Evolutionary conservation across 2,797 vertebrate species (phyloP).

Genomic region (Xiphophorus birchmanni): DNA sequence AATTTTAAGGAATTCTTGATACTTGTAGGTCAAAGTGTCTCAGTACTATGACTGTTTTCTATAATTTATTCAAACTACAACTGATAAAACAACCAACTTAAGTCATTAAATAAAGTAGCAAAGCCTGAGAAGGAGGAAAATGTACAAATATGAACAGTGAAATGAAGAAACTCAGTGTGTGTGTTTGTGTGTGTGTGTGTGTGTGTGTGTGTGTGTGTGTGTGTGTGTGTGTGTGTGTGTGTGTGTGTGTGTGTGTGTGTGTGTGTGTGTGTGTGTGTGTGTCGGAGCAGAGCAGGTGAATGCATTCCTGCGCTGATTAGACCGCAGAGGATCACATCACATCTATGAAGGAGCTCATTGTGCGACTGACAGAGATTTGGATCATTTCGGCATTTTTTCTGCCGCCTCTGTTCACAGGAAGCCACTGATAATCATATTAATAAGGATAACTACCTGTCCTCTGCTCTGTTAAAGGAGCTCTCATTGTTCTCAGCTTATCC

Average conservation of each 20-base stretch:
- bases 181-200: not conserved
- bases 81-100: not conserved
- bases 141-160: not conserved
- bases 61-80: not conserved
- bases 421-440: conserved; percentile 1
- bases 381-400: conserved; percentile 50
- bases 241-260: not conserved
- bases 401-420: conserved; percentile 32
- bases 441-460: not conserved
- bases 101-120: not conserved
- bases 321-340: conserved; percentile 66
- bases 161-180: not conserved
- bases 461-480: not conserved
- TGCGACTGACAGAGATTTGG: conserved; percentile 52
- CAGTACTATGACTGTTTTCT: not conserved
- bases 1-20: not conserved
- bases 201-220: not conserved
- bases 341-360: conserved; percentile 78
- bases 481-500: not conserved
- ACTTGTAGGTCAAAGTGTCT: not conserved
- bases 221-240: not conserved
- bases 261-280: not conserved
- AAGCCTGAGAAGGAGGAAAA: conserved; percentile 8
- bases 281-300: conserved; percentile 59
- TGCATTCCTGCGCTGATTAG: conserved; percentile 79